Conservation (phyloP, 2,888 invertebrate genomes). For the Noctua comes region DNA sequence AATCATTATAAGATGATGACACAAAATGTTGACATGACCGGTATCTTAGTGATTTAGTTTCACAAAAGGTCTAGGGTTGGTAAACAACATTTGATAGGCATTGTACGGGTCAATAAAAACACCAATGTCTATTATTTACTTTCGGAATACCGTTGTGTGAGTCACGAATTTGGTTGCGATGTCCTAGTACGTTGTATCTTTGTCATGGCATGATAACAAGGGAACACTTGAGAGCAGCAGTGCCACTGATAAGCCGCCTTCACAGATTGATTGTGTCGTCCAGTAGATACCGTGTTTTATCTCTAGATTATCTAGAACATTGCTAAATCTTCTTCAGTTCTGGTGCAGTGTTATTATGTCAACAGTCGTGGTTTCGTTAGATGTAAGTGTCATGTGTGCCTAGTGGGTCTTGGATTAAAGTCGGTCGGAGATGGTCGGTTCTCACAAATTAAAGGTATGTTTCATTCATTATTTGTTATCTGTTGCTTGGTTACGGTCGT, state of each 20-base stretch:
- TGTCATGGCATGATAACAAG: constrained; percentile 45
- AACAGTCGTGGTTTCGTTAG: constrained; percentile 44
- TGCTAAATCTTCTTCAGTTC: constrained; percentile 72
- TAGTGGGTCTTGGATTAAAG: constrained; percentile 31
- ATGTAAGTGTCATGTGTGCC: constrained; percentile 49
- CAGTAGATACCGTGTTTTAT: constrained; percentile 78
- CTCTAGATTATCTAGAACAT: constrained; percentile 77
- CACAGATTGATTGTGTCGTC: constrained; percentile 75
- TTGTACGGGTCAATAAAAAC: constrained; percentile 54
- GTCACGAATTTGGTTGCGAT: constrained; percentile 43
- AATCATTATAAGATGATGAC: neutral
- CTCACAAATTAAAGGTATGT: constrained; percentile 70
- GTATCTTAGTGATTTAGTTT: neutral
- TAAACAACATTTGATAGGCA: constrained; percentile 57
- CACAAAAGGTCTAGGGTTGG: constrained; percentile 50
- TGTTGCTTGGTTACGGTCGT: constrained; percentile 27
- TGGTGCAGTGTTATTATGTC: constrained; percentile 67
- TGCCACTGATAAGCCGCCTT: constrained; percentile 71
- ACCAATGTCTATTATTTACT: constrained; percentile 56
- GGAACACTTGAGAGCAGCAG: constrained; percentile 69
- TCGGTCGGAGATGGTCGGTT: constrained; percentile 66
- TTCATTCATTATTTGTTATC: constrained; percentile 11
- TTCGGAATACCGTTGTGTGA: constrained; percentile 51
- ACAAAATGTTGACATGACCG: neutral
- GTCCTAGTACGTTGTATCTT: constrained; percentile 44